These are phyloP conservation scores for Emydoidea blandingii DNA, from an alignment of 2,797 vertebrate genomes.

Conservation along the genomic window DNA sequence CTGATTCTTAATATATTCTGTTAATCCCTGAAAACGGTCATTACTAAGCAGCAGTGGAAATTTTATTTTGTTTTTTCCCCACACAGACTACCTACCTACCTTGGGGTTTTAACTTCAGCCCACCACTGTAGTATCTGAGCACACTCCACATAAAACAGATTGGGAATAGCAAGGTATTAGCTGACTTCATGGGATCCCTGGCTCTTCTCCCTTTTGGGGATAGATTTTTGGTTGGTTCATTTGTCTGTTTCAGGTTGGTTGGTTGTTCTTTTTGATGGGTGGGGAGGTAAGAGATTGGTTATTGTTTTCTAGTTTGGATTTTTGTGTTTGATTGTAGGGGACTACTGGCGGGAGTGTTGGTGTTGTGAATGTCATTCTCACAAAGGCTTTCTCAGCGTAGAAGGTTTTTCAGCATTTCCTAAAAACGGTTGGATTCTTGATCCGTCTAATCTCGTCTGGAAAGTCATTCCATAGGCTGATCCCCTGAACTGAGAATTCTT, in stretches of 20 bases:
- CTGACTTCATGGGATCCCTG: fast-evolving
- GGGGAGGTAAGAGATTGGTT: not conserved
- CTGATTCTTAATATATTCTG: conserved; percentile 19
- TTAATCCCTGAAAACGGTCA: not conserved
- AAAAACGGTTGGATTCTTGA: fast-evolving
- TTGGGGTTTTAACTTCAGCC: not conserved
- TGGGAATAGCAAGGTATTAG: not conserved
- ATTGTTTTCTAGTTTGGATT: not conserved
- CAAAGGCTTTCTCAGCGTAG: not conserved
- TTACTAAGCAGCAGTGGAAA: not conserved
- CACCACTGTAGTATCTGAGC: fast-evolving
- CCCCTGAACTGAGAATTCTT: not conserved
- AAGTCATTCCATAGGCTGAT: not conserved
- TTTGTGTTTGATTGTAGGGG: not conserved
- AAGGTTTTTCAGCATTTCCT: not conserved
- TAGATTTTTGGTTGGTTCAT: not conserved
- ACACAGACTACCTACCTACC: not conserved
- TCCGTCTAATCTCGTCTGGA: not conserved
- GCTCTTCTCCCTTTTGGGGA: not conserved
- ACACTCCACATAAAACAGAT: fast-evolving
- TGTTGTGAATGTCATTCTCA: not conserved
- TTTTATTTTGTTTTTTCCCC: not conserved
- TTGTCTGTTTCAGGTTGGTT: not conserved
- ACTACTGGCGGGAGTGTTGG: not conserved
- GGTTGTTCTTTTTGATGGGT: not conserved